These are phyloP conservation scores for Micrasema minimum DNA, from an alignment of 1,140 invertebrate species.

Conservation along the genomic window DNA sequence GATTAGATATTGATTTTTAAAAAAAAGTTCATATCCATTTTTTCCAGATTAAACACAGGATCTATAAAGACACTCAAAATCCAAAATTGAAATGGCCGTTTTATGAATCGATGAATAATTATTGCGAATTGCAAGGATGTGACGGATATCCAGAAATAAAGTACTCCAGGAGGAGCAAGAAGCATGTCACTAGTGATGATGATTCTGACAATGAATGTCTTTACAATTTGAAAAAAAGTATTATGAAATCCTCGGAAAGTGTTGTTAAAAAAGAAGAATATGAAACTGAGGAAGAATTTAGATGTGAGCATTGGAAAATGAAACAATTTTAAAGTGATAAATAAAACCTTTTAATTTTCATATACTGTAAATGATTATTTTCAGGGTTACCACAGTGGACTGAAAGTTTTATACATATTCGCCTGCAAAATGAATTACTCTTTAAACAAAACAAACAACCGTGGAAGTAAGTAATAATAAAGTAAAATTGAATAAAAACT, in stretches of 20 bases:
- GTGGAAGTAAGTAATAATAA: conserved; percentile 47
- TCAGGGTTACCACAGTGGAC: conserved; percentile 48
- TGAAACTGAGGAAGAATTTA: conserved; percentile 34
- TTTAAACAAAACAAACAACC: conserved; percentile 48
- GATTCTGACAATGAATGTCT: conserved; percentile 43
- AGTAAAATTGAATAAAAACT: too few relatives aligned
- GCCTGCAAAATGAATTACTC: conserved; percentile 47
- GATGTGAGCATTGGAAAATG: conserved; percentile 22
- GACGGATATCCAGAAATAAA: not conserved
- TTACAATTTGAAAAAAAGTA: conserved; percentile 33
- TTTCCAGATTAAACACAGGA: conserved; percentile 34
- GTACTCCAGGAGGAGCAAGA: not conserved
- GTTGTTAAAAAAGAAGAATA: not conserved
- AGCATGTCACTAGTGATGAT: conserved; percentile 6
- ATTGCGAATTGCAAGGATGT: conserved; percentile 21
- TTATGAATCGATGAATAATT: conserved; percentile 37
- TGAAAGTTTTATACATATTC: conserved; percentile 46
- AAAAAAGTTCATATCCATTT: too few relatives aligned
- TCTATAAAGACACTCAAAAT: conserved; percentile 23
- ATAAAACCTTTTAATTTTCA: conserved; percentile 4
- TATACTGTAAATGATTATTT: conserved; percentile 17
- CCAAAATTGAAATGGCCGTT: conserved; percentile 40
- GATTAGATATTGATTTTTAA: too few relatives aligned
- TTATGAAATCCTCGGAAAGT: conserved; percentile 22
- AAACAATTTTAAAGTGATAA: too few relatives aligned